Evolutionary conservation across 2,113 vertebrate species (phyloP).

Genomic region (Salvelinus alpinus): DNA sequence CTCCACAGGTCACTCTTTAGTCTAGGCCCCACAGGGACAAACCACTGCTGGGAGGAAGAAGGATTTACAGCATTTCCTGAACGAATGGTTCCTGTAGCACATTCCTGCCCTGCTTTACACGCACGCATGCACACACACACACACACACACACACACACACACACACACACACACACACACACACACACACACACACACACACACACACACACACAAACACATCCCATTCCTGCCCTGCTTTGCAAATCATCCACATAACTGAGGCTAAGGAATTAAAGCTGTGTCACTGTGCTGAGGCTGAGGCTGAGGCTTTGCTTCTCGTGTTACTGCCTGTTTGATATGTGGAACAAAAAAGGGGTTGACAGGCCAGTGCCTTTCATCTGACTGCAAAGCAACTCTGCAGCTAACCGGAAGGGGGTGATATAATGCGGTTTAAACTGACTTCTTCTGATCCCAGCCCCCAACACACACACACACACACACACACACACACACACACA

Average conservation of each 20-base stretch:
- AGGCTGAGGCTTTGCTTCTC: conserved; percentile 29
- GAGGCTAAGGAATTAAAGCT: conserved; percentile 52
- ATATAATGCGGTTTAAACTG: neutral
- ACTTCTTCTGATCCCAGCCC: neutral
- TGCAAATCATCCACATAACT: conserved; percentile 58
- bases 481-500: neutral
- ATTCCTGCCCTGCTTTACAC: conserved; percentile 11
- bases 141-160: neutral
- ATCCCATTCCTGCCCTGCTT: conserved; percentile 39
- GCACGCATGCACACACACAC: neutral
- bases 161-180: neutral
- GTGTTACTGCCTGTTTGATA: conserved; percentile 44
- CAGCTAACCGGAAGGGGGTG: neutral
- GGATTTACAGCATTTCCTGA: conserved; percentile 47
- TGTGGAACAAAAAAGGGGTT: conserved; percentile 30
- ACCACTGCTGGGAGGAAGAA: conserved; percentile 24
- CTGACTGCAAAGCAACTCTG: conserved; percentile 23
- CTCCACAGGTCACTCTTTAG: conserved; percentile 15
- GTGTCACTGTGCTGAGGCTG: conserved; percentile 55
- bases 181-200: too few species aligned
- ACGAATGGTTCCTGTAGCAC: conserved; percentile 42
- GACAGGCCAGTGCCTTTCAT: conserved; percentile 41
- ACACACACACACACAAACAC: neutral
- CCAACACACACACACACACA: neutral
- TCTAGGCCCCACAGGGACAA: conserved; percentile 24